A percentile compares a stretch with the other conserved stretches of the same genome.
These are phyloP conservation scores for Apodemia duryi DNA, from an alignment of 2,888 invertebrate species.

Conservation along the genomic window DNA sequence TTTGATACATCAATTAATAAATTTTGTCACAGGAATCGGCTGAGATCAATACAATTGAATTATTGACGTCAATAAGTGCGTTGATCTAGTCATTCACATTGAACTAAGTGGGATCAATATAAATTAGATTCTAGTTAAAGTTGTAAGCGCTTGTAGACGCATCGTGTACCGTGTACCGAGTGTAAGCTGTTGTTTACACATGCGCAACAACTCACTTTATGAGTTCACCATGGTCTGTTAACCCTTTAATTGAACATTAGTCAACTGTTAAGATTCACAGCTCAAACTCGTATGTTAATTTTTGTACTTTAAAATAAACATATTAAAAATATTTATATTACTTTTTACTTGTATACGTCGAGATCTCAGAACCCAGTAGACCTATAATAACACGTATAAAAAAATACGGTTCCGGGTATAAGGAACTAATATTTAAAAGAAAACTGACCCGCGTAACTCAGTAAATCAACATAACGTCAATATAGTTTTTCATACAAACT, in stretches of 20 bases:
- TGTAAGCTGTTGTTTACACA: conserved; percentile 60
- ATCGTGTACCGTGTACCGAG: conserved; percentile 26
- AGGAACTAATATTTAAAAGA: no score
- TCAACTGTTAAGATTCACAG: conserved; percentile 1
- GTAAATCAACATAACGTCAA: no score
- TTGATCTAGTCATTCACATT: background rate
- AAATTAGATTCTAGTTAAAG: conserved; percentile 6
- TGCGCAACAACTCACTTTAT: conserved; percentile 39
- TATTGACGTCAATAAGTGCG: background rate
- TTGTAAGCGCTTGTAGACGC: conserved; percentile 7
- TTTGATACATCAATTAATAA: background rate
- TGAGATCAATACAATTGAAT: conserved; percentile 1
- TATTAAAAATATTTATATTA: no score
- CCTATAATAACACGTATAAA: no score
- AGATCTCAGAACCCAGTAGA: no score
- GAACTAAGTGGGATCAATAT: conserved; percentile 2
- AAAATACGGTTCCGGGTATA: no score
- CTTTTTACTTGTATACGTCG: no score
- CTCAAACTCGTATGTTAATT: background rate
- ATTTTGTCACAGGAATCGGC: background rate
- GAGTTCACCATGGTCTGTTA: conserved; percentile 14
- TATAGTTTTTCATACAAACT: no score
- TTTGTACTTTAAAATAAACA: background rate
- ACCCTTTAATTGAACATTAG: conserved; percentile 11
- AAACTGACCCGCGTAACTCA: no score